Base-by-base conservation (phyloP, 2,888 invertebrate species). In the Erebia epiphron region DNA sequence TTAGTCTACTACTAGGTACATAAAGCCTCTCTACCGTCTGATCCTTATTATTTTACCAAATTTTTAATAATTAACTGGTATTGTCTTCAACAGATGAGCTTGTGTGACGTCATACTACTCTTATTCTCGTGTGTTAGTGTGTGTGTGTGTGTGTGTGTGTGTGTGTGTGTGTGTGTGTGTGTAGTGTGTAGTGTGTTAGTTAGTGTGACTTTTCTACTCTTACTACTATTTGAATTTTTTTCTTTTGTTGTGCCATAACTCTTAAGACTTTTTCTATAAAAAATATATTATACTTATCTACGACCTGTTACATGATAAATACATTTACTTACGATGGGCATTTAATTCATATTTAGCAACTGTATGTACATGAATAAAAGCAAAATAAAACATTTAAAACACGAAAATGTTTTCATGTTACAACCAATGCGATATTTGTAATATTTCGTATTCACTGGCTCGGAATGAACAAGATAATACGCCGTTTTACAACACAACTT, bases 401-500 rank as follows among this genome's bases (percentile, higher is more conserved):
- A 16, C 18, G n/a, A 16, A 60, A 41, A 67, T 50, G 16, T 58
- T 60, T 50, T 35, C 60, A 60, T 60, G 41, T 60, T 26, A 16
- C 41, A 60, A 14, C 35, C 60, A 66, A 52, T 16, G 64, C 52
- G 50, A 35, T n/a, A n/a, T n/a, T n/a, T n/a, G n/a, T n/a, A n/a
- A n/a, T n/a, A 50, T 67, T 60, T 50, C 52, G 63, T 68, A 63
- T 68, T 64, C 66, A 41, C 60, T 69, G 66, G 41, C 65, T 54
- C 43, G 57, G 50, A 66, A 68, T 69, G 66, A 72, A 68, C 71
- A 61, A 65, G 56, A 65, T 68, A 70, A 66, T 65, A 54, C 70
- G 18, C 63, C 61, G 52, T 66, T 72, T 54, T 68, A 61, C 70
- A 65, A 70, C 61, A 65, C 58, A 50, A 65, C 54, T 66, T 70